Conservation (phyloP, 2,888 invertebrate species). For the Drosophila austrosaltans region DNA sequence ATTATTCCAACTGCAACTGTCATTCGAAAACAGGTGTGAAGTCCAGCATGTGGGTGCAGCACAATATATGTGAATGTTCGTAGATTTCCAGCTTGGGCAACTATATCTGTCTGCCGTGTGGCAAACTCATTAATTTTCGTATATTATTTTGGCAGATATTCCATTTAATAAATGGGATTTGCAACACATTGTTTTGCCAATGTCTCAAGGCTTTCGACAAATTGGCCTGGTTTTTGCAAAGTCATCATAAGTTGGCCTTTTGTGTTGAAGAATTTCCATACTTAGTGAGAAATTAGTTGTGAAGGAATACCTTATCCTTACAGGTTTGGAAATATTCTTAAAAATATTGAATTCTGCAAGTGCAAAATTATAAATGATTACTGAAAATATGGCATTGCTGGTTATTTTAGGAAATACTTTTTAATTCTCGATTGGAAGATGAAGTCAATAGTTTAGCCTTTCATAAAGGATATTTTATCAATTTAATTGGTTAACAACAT, state of each 20-base stretch:
- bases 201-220: conserved; percentile 65
- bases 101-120: conserved; percentile 24
- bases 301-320: too few species aligned
- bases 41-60: conserved; percentile 69
- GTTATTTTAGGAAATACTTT: too few species aligned
- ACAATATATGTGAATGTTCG: background rate
- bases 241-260: conserved; percentile 56
- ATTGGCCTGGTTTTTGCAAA: conserved; percentile 61
- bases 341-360: too few species aligned
- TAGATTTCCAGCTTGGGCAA: conserved; percentile 3
- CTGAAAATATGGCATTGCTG: too few species aligned
- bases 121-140: conserved; percentile 69
- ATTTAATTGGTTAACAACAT: too few species aligned
- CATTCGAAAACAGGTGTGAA: conserved; percentile 66
- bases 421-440: too few species aligned
- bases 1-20: conserved; percentile 41
- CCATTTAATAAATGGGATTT: conserved; percentile 67
- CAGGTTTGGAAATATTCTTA: too few species aligned
- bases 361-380: too few species aligned
- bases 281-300: background rate
- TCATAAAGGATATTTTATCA: too few species aligned
- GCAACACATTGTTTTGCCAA: conserved; percentile 47
- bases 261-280: conserved; percentile 16
- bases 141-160: conserved; percentile 76
- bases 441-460: too few species aligned